A percentile compares a stretch with the other conserved stretches of the same genome.
phyloP scores from a whole-genome alignment of 2,113 vertebrate species.

The Pteruthius melanotis region DNA sequence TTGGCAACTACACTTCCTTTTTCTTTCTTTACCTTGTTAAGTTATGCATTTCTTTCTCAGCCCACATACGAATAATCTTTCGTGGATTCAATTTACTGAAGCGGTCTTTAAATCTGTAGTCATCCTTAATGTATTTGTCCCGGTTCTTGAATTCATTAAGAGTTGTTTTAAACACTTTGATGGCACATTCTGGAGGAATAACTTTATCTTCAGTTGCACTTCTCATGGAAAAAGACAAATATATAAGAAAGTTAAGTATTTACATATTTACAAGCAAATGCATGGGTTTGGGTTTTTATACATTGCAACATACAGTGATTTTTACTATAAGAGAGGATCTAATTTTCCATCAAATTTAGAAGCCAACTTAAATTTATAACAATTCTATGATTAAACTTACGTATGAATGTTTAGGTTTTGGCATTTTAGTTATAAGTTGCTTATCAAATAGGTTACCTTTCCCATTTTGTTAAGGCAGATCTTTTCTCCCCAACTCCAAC shows the following conservation, averaged over 20 bases:
- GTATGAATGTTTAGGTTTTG: neutral
- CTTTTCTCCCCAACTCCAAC: neutral
- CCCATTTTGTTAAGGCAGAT: neutral
- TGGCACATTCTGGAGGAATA: conserved; percentile 88
- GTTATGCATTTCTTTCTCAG: conserved; percentile 99
- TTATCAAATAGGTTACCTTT: neutral
- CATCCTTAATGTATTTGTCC: conserved; percentile 98
- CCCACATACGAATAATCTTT: conserved; percentile 96
- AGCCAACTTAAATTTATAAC: neutral
- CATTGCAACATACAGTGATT: fast-evolving
- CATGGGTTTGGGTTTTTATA: neutral
- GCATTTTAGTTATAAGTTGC: neutral
- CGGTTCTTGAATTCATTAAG: conserved; percentile 97
- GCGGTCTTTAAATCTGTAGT: conserved; percentile 96
- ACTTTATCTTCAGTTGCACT: conserved; percentile 78
- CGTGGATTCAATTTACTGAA: conserved; percentile 97
- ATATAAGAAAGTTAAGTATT: neutral
- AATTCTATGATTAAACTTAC: neutral
- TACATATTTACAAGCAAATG: neutral
- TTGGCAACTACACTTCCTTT: neutral
- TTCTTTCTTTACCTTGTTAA: conserved; percentile 79
- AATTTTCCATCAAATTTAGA: neutral
- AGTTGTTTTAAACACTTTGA: conserved; percentile 98
- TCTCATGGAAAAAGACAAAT: neutral
- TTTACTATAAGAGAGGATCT: neutral